These are phyloP conservation scores for Ameiurus melas DNA, from an alignment of 2,113 vertebrate genomes.

Conservation along the genomic window DNA sequence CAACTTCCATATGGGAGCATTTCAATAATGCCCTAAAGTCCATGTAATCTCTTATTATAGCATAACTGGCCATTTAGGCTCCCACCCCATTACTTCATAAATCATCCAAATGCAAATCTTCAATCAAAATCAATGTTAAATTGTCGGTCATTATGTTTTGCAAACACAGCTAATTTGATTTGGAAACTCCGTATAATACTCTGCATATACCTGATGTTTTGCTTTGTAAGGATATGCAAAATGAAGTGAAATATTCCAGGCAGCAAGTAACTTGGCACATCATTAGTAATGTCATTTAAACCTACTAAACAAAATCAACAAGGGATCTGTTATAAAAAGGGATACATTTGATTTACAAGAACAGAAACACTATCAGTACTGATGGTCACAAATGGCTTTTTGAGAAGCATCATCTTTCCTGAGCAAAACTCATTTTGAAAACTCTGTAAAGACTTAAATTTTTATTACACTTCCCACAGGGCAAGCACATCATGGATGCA, in stretches of 20 bases:
- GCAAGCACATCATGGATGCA: conserved; percentile 47
- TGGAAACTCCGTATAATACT: not conserved
- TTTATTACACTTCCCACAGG: conserved; percentile 50
- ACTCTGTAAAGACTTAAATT: conserved; percentile 21
- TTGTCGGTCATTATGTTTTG: not conserved
- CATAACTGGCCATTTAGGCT: not conserved
- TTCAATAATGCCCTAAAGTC: not conserved
- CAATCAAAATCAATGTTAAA: not conserved
- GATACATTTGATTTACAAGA: not conserved
- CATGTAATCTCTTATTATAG: not conserved
- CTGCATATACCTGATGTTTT: not conserved
- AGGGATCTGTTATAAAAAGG: not conserved
- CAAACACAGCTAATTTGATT: not conserved
- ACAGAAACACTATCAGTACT: not conserved
- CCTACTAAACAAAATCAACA: not conserved
- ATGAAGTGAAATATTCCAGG: not conserved
- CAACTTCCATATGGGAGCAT: not conserved
- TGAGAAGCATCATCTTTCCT: not conserved
- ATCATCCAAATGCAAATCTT: not conserved
- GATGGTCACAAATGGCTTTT: not conserved
- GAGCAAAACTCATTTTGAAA: not conserved
- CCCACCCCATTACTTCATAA: not conserved
- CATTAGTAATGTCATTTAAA: not conserved
- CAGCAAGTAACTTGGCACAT: not conserved
- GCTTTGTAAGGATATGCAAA: not conserved